phyloP scores from a whole-genome alignment of 2,888 invertebrate genomes.

The Hesperia comma region DNA sequence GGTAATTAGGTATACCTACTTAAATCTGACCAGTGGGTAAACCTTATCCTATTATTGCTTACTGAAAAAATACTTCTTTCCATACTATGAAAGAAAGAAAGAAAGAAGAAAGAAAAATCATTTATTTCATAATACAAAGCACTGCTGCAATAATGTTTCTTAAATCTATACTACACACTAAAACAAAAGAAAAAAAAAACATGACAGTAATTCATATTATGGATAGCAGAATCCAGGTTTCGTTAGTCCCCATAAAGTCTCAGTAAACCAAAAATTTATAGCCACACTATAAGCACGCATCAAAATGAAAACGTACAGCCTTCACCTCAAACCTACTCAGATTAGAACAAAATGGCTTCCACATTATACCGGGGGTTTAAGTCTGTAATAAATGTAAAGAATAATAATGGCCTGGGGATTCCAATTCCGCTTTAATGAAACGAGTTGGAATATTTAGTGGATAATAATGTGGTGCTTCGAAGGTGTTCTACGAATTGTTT shows the following conservation, averaged over 20 bases:
- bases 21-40: too few relatives aligned
- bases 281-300: constrained; percentile 35
- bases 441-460: constrained; percentile 5
- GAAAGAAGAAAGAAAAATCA: too few relatives aligned
- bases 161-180: too few relatives aligned
- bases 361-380: constrained; percentile 19
- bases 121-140: too few relatives aligned
- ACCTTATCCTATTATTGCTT: too few relatives aligned
- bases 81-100: too few relatives aligned
- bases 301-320: constrained; percentile 43
- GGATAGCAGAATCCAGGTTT: too few relatives aligned
- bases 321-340: constrained; percentile 18
- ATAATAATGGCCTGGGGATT: constrained; percentile 15
- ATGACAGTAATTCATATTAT: too few relatives aligned
- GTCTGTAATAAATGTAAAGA: constrained; percentile 20
- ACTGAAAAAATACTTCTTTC: too few relatives aligned
- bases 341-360: constrained; percentile 19
- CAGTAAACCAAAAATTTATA: background rate
- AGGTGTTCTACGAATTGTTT: background rate
- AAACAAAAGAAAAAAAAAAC: too few relatives aligned
- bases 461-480: background rate
- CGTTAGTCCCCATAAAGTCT: background rate
- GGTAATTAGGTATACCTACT: too few relatives aligned
- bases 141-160: too few relatives aligned
- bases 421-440: constrained; percentile 22